Evolutionary conservation across 2,888 invertebrate species (phyloP).

Genomic region (Halocaridina rubra): DNA sequence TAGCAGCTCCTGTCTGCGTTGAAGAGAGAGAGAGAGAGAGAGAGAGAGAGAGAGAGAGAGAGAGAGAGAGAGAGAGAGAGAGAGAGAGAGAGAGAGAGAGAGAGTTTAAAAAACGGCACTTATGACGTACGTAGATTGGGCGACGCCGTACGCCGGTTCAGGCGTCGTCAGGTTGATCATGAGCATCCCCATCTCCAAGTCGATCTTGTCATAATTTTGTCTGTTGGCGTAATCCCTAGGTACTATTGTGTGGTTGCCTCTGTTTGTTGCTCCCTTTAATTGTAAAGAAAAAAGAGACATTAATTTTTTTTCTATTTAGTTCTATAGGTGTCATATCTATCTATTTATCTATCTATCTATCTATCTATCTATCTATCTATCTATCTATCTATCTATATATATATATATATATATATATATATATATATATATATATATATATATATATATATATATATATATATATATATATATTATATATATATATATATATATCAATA

Average conservation of each 20-base stretch:
- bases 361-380: not conserved
- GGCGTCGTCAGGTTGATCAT: constrained; percentile 89
- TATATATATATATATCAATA: not conserved
- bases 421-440: not conserved
- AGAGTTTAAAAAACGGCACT: too few species aligned
- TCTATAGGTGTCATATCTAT: not conserved
- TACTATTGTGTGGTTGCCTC: constrained; percentile 79
- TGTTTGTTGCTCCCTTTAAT: constrained; percentile 72
- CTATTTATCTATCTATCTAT: not conserved
- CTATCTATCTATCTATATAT: not conserved
- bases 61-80: not conserved
- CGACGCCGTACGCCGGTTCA: constrained; percentile 75
- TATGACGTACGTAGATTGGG: constrained; percentile 83
- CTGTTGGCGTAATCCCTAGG: constrained; percentile 79
- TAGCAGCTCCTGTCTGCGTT: not conserved
- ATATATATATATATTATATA: not conserved
- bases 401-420: not conserved
- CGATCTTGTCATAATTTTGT: constrained; percentile 75
- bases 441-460: not conserved
- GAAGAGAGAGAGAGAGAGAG: not conserved
- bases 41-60: not conserved
- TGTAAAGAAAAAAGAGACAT: too few species aligned
- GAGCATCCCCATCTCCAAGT: constrained; percentile 87
- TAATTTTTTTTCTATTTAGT: not conserved
- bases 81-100: not conserved